phyloP scores from a whole-genome alignment of 2,888 invertebrate species.

The Coronaproctus castanopsis region DNA sequence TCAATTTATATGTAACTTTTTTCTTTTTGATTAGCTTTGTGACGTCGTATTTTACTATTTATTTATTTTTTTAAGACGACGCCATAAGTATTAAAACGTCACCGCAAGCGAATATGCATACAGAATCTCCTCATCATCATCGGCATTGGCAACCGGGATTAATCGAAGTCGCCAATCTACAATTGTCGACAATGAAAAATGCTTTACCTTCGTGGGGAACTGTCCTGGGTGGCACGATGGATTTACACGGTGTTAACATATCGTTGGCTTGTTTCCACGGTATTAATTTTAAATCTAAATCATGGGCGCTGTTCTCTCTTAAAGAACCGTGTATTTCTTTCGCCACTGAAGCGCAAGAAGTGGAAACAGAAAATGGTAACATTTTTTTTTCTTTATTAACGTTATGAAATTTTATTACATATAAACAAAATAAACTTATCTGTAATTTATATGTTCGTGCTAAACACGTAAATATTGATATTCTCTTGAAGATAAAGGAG shows the following conservation, averaged over 20 bases:
- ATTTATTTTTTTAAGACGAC: too few species aligned
- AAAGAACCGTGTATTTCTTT: slow-evolving; percentile 83
- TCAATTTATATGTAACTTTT: too few species aligned
- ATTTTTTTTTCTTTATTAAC: too few species aligned
- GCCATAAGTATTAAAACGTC: too few species aligned
- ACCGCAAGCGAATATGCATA: too few species aligned
- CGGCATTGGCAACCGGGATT: slow-evolving; percentile 88
- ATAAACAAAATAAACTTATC: too few species aligned
- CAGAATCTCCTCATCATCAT: slow-evolving; percentile 54
- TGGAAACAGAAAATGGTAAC: slow-evolving; percentile 22
- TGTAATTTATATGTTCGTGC: too few species aligned
- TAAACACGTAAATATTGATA: too few species aligned
- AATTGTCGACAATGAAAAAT: slow-evolving; percentile 39
- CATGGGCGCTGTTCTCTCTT: slow-evolving; percentile 87
- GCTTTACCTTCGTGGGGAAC: slow-evolving; percentile 35
- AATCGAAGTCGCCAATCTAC: slow-evolving; percentile 55
- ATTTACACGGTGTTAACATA: slow-evolving; percentile 72
- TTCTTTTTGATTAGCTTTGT: too few species aligned
- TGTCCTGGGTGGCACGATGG: slow-evolving; percentile 69
- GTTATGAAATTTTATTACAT: too few species aligned
- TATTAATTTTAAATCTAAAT: slow-evolving; percentile 85
- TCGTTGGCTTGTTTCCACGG: slow-evolving; percentile 94
- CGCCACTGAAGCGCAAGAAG: slow-evolving; percentile 79
- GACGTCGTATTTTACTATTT: too few species aligned
- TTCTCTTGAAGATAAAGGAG: too few species aligned